These are phyloP conservation scores for Mylabris phalerata DNA, from an alignment of 1,140 invertebrate species.

Conservation along the genomic window DNA sequence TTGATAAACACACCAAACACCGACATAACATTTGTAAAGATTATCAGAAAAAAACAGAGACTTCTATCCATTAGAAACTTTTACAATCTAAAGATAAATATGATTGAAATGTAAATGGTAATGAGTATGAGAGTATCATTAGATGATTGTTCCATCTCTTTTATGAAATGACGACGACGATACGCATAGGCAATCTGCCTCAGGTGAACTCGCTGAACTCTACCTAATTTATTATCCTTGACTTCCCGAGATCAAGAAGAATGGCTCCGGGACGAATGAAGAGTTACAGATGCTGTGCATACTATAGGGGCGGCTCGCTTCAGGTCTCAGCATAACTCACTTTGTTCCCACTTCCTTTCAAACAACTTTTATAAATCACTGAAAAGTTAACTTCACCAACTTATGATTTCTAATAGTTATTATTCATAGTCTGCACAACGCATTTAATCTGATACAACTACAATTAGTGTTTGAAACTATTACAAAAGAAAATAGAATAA, in stretches of 20 bases:
- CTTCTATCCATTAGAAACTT: too few species aligned
- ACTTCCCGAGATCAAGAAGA: conserved; percentile 26
- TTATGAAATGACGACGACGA: too few species aligned
- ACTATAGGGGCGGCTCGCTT: conserved; percentile 1
- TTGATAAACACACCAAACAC: too few species aligned
- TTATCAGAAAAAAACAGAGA: too few species aligned
- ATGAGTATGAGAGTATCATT: too few species aligned
- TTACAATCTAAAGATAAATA: too few species aligned
- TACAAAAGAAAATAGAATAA: too few species aligned
- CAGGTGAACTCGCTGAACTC: conserved; percentile 21
- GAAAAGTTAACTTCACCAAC: conserved; percentile 17
- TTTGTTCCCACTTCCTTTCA: conserved; percentile 16
- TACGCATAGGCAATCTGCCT: conserved; percentile 2
- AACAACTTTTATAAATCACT: conserved; percentile 23
- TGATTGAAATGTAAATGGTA: too few species aligned
- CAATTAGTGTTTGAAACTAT: too few species aligned
- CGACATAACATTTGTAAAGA: too few species aligned
- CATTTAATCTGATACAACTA: too few species aligned
- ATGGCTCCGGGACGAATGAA: conserved; percentile 23
- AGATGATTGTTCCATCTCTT: too few species aligned
- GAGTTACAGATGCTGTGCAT: conserved; percentile 25
- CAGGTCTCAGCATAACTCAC: conserved; percentile 17
- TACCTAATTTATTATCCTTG: conserved; percentile 23
- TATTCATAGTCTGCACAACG: background rate
- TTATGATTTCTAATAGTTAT: conserved; percentile 3